Conservation (phyloP, 2,113 vertebrate species). For the Cyrtonyx montezumae region DNA sequence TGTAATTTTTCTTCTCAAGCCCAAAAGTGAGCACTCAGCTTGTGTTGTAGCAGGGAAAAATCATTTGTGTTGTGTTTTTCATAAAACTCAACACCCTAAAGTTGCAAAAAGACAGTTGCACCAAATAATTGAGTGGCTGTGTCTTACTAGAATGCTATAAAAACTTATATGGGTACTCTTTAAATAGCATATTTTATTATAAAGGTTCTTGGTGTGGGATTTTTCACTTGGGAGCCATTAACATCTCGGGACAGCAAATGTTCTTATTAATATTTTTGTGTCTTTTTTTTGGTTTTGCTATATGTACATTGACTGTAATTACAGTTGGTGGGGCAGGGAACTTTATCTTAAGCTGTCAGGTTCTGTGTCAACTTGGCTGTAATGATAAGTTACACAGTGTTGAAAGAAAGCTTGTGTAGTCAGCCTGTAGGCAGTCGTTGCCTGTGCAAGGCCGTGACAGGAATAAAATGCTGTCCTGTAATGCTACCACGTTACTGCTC, state of each 20-base stretch:
- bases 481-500: fast-evolving
- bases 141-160: neutral
- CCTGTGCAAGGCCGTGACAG: neutral
- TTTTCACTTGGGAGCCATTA: neutral
- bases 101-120: neutral
- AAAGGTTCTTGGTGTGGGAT: neutral
- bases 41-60: neutral
- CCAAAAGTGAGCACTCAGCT: neutral
- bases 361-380: constrained; percentile 34
- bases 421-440: neutral
- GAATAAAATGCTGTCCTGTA: neutral
- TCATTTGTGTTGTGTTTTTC: neutral
- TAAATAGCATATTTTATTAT: neutral
- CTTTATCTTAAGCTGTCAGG: constrained; percentile 53
- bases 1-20: neutral
- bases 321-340: constrained; percentile 14
- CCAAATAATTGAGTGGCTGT: neutral
- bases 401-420: neutral
- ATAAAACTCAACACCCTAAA: neutral
- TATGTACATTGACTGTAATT: neutral
- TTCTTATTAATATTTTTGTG: neutral
- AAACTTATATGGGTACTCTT: neutral
- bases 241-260: neutral
- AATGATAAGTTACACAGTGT: neutral
- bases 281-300: neutral